Evolutionary conservation across 2,888 invertebrate genomes (phyloP).

Genomic region (Archips xylosteana): DNA sequence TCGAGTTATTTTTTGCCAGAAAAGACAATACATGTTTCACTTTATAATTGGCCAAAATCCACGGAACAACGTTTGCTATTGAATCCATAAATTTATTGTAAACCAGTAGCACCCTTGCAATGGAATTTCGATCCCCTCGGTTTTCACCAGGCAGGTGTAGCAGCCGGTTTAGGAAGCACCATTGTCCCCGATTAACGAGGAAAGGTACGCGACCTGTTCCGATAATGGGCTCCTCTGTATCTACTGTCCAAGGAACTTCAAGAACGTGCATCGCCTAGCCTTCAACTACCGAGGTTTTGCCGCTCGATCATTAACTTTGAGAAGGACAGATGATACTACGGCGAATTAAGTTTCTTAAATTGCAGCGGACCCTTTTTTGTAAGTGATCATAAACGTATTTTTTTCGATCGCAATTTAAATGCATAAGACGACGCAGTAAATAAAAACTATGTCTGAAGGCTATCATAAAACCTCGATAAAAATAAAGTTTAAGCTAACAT

Average conservation of each 20-base stretch:
- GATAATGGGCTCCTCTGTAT: conserved; percentile 52
- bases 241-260: conserved; percentile 28
- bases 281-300: conserved; percentile 14
- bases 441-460: conserved; percentile 18
- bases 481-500: conserved; percentile 19
- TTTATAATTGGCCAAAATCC: conserved; percentile 37
- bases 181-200: conserved; percentile 60
- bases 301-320: conserved; percentile 34
- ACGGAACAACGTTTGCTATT: conserved; percentile 5
- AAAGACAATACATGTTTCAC: conserved; percentile 3
- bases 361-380: conserved; percentile 30
- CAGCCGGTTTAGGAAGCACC: conserved; percentile 61
- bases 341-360: conserved; percentile 19
- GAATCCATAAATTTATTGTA: conserved; percentile 35
- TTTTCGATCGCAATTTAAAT: conserved; percentile 22
- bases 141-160: conserved; percentile 64
- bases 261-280: conserved; percentile 23
- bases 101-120: conserved; percentile 50
- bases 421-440: conserved; percentile 25
- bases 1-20: background rate
- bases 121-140: conserved; percentile 58
- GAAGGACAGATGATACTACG: conserved; percentile 21
- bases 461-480: conserved; percentile 4
- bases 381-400: conserved; percentile 15
- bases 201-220: conserved; percentile 67